These are phyloP conservation scores for Sebastes itinus DNA, from an alignment of 2,797 vertebrate genomes.

Conservation along the genomic window DNA sequence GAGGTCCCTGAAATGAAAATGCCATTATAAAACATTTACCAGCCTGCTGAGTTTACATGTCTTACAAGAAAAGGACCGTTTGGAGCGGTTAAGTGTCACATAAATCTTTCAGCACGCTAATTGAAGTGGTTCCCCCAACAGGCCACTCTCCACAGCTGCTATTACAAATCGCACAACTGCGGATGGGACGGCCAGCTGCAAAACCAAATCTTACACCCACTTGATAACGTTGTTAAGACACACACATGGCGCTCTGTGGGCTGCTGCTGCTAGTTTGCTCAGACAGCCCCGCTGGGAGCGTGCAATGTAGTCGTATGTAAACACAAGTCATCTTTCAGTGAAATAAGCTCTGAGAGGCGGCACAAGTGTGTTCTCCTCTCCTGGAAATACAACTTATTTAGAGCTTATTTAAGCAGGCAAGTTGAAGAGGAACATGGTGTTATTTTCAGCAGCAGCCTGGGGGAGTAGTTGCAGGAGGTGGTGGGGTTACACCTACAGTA, in stretches of 20 bases:
- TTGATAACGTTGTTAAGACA: slow-evolving; percentile 57
- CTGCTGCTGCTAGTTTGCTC: slow-evolving; percentile 58
- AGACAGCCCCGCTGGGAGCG: slow-evolving; percentile 57
- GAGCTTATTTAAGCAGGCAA: slow-evolving; percentile 39
- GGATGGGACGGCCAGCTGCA: slow-evolving; percentile 63
- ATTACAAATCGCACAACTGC: slow-evolving; percentile 57
- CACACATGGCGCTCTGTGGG: slow-evolving; percentile 56
- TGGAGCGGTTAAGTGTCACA: slow-evolving; percentile 67
- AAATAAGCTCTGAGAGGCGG: slow-evolving; percentile 37
- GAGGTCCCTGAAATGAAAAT: slow-evolving; percentile 59
- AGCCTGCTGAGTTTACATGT: slow-evolving; percentile 69
- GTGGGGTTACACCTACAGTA: slow-evolving; percentile 35
- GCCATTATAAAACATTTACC: slow-evolving; percentile 73
- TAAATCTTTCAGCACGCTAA: slow-evolving; percentile 72
- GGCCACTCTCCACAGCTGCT: slow-evolving; percentile 63
- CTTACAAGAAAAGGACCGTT: slow-evolving; percentile 67
- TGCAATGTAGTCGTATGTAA: slow-evolving; percentile 60
- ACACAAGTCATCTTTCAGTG: slow-evolving; percentile 68
- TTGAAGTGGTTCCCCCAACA: slow-evolving; percentile 67
- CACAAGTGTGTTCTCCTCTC: neutral
- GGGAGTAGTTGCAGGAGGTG: slow-evolving; percentile 31
- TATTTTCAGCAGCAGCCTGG: slow-evolving; percentile 44
- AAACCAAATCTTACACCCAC: slow-evolving; percentile 58
- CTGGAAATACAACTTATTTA: slow-evolving; percentile 35
- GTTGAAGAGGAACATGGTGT: slow-evolving; percentile 30